Base-by-base conservation (phyloP, 2,113 vertebrate species). In the Notarius lentiginosus region DNA sequence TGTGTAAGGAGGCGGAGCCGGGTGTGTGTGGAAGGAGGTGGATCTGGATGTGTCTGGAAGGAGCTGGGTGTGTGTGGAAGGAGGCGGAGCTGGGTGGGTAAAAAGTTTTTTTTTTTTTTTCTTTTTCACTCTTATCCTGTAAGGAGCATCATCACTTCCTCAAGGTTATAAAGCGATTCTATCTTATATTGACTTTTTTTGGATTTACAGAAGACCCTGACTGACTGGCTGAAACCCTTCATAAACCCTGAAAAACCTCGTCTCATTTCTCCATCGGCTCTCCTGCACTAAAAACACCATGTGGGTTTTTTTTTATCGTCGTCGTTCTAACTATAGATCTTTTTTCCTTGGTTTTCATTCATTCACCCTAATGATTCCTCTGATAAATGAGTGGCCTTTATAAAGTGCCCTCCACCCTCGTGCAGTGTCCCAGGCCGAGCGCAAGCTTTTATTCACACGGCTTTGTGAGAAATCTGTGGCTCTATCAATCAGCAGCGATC, bases 401-500 rank as follows among this genome's bases (percentile, higher is more conserved):
- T 51, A 82, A 84, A 84, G 87, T 86, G 70, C 18, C 77, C 82
- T 55, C 68, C 24, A 63, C 70, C 68, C 65, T 56, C 18, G 81
- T 63, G 86, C 18, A 20, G 56, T 14, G 79, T 80, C 79, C 30
- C 17, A 30, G 80, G n/a, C 56, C 49, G 77, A 65, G 49, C 58
- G 56, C 17, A 18, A 30, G 86, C 80, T 24, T 22, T 86, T 86
- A 87, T 89, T 86, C 75, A 87, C 86, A 83, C 83, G 84, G 87
- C 84, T 90, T 72, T 82, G 72, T 90, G 85, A 86, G 88, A 84
- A 90, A 79, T 90, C 47, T 60, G 47, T 17, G 41, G 83, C 82
- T 79, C 47, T 70, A 91, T 90, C 90, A 91, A 87, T 88, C 91
- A 90, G 83, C 47, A 79, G 10, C n/a, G 65, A 90, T 90, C 89